Base-by-base conservation (phyloP, 2,888 invertebrate species). In the Lycia hirtaria region DNA sequence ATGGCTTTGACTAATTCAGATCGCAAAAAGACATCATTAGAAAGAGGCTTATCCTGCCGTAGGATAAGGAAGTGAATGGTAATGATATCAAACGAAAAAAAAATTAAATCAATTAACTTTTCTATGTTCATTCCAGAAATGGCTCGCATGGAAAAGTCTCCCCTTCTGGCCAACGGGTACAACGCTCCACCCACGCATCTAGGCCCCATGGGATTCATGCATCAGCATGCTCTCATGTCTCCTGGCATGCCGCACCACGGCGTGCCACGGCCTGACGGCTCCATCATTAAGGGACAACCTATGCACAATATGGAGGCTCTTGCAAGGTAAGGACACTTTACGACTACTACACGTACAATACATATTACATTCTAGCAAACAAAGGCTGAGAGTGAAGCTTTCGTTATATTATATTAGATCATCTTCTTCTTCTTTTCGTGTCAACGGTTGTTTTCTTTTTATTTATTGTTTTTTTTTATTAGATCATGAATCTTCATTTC, bases 181-280 rank as follows among this genome's bases (percentile, higher is more conserved):
- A 98, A 97, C 90, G 97, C 97, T 70, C 98, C 97, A 59, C 98
- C 98, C 56, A 96, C 97, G 60, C 96, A 97, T 86, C 94, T 97
- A 72, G 97, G 97, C 81, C 98, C 97, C 78, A 97, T 98, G 97
- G 97, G 97, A 80, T 97, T 98, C 92, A 97, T 97, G 97, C 97
- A 97, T 85, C 95, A 97, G 85, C 97, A 96, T 83, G 97, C 97
- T 57, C 95, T 97, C 68, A 95, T 98, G 93, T 97, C 97, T 53
- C 97, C 98, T 10, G 97, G 97, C 48, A 96, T 96, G 94, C 96
- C 97, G 9, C 97, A 97, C 80, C 96, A 95, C 47, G 91, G 91
- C 5, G 93, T 97, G 67, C 95, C 96, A 30, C 93, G 97, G 69
- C 96, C 96, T 53, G 97, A 97, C 72, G 96, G 96, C 64, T 95